phyloP scores from a whole-genome alignment of 2,888 invertebrate species.

The Esperia sulphurella region DNA sequence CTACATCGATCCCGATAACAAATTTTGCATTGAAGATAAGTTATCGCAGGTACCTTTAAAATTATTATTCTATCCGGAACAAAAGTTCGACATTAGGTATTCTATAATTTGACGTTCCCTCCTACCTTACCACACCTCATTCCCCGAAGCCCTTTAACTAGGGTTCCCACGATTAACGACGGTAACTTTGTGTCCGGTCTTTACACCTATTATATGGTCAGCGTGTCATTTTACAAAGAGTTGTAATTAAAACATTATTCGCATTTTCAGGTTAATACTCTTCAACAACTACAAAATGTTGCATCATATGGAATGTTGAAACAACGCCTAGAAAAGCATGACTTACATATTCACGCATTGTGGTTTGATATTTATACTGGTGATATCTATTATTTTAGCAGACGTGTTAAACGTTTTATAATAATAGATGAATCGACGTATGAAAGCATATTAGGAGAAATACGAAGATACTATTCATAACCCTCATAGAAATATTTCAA shows the following conservation, averaged over 20 bases:
- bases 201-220: too few species aligned
- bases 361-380: slow-evolving; percentile 99
- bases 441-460: slow-evolving; percentile 86
- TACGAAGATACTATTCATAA: slow-evolving; percentile 88
- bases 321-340: slow-evolving; percentile 87
- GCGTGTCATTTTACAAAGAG: too few species aligned
- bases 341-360: slow-evolving; percentile 93
- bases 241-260: neutral
- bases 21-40: slow-evolving; percentile 93
- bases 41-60: slow-evolving; percentile 87
- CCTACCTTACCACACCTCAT: too few species aligned
- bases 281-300: slow-evolving; percentile 95
- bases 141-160: too few species aligned
- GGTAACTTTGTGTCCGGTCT: too few species aligned
- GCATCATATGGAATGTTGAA: slow-evolving; percentile 95
- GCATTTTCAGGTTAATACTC: slow-evolving; percentile 85
- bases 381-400: slow-evolving; percentile 96
- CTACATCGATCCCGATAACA: slow-evolving; percentile 95
- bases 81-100: too few species aligned
- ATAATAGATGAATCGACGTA: slow-evolving; percentile 91
- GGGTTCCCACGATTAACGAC: too few species aligned
- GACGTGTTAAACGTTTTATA: slow-evolving; percentile 90
- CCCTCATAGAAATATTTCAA: neutral
- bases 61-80: too few species aligned
- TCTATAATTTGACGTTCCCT: too few species aligned